Percentiles rank a stretch among this genome's conserved stretches.
phyloP scores from a whole-genome alignment of 1,140 invertebrate species.

The Lineus longissimus region DNA sequence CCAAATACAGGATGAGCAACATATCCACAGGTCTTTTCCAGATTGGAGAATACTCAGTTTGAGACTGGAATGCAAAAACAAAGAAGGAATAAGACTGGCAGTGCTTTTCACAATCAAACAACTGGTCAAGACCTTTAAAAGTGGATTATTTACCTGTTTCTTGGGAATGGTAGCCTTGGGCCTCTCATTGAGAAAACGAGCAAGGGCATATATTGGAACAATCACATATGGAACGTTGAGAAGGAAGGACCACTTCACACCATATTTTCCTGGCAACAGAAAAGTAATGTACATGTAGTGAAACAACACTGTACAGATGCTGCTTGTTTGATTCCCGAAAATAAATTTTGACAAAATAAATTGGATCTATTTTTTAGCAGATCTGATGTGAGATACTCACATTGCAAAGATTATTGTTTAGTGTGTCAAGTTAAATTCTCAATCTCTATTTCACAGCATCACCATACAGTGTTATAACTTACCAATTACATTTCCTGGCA shows the following conservation, averaged over 20 bases:
- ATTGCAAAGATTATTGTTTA: background rate
- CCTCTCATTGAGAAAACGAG: constrained; percentile 28
- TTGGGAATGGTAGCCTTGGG: background rate
- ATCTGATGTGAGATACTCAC: too few relatives aligned
- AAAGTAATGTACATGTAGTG: too few relatives aligned
- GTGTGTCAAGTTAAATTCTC: too few relatives aligned
- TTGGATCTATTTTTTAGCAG: too few relatives aligned
- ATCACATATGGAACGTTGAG: constrained; percentile 35
- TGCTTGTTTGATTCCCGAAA: too few relatives aligned
- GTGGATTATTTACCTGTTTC: too few relatives aligned
- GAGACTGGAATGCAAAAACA: too few relatives aligned
- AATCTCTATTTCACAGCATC: background rate
- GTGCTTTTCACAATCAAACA: too few relatives aligned
- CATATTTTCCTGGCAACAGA: constrained; percentile 26
- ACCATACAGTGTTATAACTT: constrained; percentile 9
- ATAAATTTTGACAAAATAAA: too few relatives aligned
- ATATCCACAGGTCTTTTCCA: constrained; percentile 19
- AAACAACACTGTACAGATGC: too few relatives aligned
- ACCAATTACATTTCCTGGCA: constrained; percentile 39
- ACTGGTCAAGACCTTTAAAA: too few relatives aligned
- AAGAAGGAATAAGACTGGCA: too few relatives aligned
- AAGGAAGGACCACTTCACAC: constrained; percentile 29
- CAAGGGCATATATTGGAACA: constrained; percentile 25
- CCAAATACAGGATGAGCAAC: constrained; percentile 26
- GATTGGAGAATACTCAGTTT: background rate